phyloP scores from a whole-genome alignment of 2,113 vertebrate genomes.

The Microtus pennsylvanicus region DNA sequence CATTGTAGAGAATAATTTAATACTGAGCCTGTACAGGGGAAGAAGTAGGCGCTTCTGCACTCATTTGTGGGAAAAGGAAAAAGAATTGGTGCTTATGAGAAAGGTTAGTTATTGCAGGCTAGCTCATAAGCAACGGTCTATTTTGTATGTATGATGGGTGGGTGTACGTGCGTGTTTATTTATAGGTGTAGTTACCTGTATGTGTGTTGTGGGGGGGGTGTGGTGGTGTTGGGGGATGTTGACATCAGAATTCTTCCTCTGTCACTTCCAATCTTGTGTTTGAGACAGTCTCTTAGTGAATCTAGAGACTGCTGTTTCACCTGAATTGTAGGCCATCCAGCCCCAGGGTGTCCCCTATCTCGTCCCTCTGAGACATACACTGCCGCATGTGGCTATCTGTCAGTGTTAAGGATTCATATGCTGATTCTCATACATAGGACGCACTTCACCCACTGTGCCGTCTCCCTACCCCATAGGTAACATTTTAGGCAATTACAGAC shows the following conservation, averaged over 20 bases:
- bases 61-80: not conserved
- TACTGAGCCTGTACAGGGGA: not conserved
- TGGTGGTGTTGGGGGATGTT: not conserved
- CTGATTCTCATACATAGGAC: rapidly evolving
- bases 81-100: not conserved
- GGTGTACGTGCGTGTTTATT: not conserved
- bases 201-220: not conserved
- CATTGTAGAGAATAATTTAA: not conserved
- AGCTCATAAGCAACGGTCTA: not conserved
- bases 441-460: not conserved
- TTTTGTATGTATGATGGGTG: not conserved
- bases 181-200: not conserved
- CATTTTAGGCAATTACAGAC: not conserved
- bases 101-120: not conserved
- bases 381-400: not conserved
- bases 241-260: not conserved
- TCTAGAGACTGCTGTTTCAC: not conserved
- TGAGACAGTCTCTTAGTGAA: not conserved
- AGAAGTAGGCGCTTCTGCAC: not conserved
- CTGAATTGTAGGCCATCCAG: no score
- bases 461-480: not conserved
- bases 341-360: not conserved
- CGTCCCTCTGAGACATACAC: not conserved
- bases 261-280: not conserved
- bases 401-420: not conserved